Evolutionary conservation across 2,113 vertebrate species (phyloP).

Genomic region (Eurystomus gularis): DNA sequence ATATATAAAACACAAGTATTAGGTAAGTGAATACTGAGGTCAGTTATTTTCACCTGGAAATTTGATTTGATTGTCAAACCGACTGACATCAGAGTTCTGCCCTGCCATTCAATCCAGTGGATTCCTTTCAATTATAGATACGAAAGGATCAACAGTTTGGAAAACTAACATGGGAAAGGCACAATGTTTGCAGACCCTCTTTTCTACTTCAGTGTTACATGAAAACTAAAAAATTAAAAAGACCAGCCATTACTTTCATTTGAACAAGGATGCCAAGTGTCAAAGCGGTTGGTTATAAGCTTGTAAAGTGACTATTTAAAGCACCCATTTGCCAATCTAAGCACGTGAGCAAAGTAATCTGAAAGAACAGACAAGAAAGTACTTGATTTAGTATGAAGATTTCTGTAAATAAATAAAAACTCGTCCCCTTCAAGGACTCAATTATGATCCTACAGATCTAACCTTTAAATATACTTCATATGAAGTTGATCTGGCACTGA

Average conservation of each 20-base stretch:
- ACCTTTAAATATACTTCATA: neutral
- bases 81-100: neutral
- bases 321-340: neutral
- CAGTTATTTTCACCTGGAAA: neutral
- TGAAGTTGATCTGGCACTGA: neutral
- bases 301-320: conserved; percentile 20
- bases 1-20: neutral
- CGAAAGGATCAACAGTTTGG: neutral
- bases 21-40: neutral
- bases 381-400: neutral
- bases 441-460: neutral
- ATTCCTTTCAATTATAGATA: neutral
- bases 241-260: conserved; percentile 23
- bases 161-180: neutral
- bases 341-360: neutral
- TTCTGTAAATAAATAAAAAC: neutral
- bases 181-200: neutral
- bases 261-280: conserved; percentile 15
- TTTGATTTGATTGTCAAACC: neutral
- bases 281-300: conserved; percentile 7
- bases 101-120: neutral
- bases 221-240: neutral
- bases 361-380: neutral
- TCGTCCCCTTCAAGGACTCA: neutral
- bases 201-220: neutral